These are phyloP conservation scores for Hiodon tergisus DNA, from an alignment of 2,113 vertebrate genomes.

Conservation along the genomic window DNA sequence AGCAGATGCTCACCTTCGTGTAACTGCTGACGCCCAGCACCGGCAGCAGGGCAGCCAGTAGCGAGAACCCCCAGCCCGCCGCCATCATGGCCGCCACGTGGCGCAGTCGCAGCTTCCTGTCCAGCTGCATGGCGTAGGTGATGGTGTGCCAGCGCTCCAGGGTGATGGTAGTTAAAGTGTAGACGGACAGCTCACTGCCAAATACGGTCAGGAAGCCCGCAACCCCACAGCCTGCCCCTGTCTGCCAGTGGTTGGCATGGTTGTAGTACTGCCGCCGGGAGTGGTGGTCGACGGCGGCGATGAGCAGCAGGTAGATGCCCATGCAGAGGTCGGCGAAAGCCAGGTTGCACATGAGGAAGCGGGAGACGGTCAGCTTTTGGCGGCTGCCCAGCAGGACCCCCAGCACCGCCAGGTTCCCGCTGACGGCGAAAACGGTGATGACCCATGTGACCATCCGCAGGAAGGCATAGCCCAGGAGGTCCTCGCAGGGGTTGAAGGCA, in stretches of 20 bases:
- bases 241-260: conserved; percentile 87
- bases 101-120: conserved; percentile 70
- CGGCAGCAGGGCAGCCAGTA: conserved; percentile 73
- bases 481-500: conserved; percentile 85
- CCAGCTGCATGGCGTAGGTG: conserved; percentile 78
- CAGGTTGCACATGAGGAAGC: conserved; percentile 89
- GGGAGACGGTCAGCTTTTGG: conserved; percentile 77
- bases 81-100: conserved; percentile 76
- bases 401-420: conserved; percentile 76
- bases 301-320: conserved; percentile 86
- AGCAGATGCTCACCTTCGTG: conserved; percentile 87
- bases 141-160: conserved; percentile 89
- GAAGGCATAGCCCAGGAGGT: conserved; percentile 79
- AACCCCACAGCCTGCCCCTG: conserved; percentile 68
- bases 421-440: conserved; percentile 71
- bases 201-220: conserved; percentile 88
- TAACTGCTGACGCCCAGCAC: conserved; percentile 84
- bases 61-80: conserved; percentile 75
- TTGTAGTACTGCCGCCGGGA: conserved; percentile 84
- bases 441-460: conserved; percentile 82
- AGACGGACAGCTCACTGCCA: conserved; percentile 85
- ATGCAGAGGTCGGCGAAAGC: conserved; percentile 87
- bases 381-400: conserved; percentile 70
- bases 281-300: conserved; percentile 73
- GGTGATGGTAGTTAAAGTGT: conserved; percentile 80